Conservation (phyloP, 2,888 invertebrate species). For the Isoperla grammatica region DNA sequence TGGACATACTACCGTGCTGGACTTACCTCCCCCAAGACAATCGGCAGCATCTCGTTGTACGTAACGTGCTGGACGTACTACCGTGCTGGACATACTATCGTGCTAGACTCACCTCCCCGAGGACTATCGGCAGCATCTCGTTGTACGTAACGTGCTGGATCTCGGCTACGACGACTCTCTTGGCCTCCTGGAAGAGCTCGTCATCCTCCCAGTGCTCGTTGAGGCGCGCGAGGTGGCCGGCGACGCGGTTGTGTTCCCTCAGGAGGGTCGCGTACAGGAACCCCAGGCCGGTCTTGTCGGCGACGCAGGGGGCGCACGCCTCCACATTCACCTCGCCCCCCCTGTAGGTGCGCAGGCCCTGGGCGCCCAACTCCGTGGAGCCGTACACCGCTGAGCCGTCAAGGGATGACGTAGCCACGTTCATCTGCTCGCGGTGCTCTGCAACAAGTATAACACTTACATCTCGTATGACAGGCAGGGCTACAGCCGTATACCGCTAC, state of each 20-base stretch:
- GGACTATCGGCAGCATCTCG: constrained; percentile 71
- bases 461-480: constrained; percentile 1
- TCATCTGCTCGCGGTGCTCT: constrained; percentile 78
- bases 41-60: constrained; percentile 74
- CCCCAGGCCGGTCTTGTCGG: constrained; percentile 59
- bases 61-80: constrained; percentile 87
- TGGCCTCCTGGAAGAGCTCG: constrained; percentile 66
- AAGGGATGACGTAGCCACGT: constrained; percentile 73
- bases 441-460: too few relatives aligned
- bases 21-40: constrained; percentile 67
- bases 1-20: too few relatives aligned
- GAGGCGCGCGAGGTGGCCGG: constrained; percentile 58
- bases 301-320: constrained; percentile 59
- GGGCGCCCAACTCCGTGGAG: constrained; percentile 62
- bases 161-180: constrained; percentile 68
- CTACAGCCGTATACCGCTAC: constrained; percentile 74
- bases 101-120: constrained; percentile 67
- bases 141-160: constrained; percentile 81
- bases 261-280: constrained; percentile 66
- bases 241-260: constrained; percentile 75
- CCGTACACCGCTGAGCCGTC: constrained; percentile 83
- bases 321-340: constrained; percentile 64
- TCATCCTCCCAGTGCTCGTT: constrained; percentile 72
- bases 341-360: constrained; percentile 62
- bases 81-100: too few relatives aligned